phyloP scores from a whole-genome alignment of 2,888 invertebrate species.

The Sesamia inferens region DNA sequence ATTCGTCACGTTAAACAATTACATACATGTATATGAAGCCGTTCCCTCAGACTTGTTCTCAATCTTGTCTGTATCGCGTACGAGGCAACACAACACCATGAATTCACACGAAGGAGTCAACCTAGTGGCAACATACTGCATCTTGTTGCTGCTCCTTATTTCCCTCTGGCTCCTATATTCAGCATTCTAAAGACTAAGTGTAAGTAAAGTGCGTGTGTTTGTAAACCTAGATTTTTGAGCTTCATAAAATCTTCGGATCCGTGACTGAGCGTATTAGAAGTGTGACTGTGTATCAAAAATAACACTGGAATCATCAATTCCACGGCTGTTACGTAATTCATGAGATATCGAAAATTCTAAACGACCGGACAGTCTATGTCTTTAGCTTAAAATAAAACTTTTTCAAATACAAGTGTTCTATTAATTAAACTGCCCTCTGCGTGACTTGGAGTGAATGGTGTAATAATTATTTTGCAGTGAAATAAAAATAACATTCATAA shows the following conservation, averaged over 20 bases:
- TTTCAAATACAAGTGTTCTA: constrained; percentile 13
- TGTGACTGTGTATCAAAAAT: constrained; percentile 59
- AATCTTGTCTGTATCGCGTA: constrained; percentile 77
- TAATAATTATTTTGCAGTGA: constrained; percentile 3
- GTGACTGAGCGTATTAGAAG: constrained; percentile 54
- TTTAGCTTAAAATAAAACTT: constrained; percentile 21
- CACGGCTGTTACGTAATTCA: constrained; percentile 44
- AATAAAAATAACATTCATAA: constrained; percentile 19
- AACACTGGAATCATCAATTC: constrained; percentile 59
- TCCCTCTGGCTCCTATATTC: constrained; percentile 92
- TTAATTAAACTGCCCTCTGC: constrained; percentile 7
- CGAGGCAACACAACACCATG: constrained; percentile 78
- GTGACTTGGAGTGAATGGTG: constrained; percentile 3
- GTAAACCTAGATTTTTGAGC: constrained; percentile 28
- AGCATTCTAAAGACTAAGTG: constrained; percentile 83
- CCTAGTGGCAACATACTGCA: constrained; percentile 92
- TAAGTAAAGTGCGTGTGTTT: constrained; percentile 67
- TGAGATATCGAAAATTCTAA: constrained; percentile 33
- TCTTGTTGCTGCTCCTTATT: constrained; percentile 91
- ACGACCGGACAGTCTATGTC: constrained; percentile 22
- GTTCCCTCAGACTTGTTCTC: constrained; percentile 71
- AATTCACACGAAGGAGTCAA: constrained; percentile 90
- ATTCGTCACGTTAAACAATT: constrained; percentile 74
- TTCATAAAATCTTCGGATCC: constrained; percentile 43
- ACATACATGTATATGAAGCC: constrained; percentile 72